A percentile compares a stretch with the other conserved stretches of the same genome.
These are phyloP conservation scores for Albula glossodonta DNA, from an alignment of 2,113 vertebrate genomes.

Conservation along the genomic window DNA sequence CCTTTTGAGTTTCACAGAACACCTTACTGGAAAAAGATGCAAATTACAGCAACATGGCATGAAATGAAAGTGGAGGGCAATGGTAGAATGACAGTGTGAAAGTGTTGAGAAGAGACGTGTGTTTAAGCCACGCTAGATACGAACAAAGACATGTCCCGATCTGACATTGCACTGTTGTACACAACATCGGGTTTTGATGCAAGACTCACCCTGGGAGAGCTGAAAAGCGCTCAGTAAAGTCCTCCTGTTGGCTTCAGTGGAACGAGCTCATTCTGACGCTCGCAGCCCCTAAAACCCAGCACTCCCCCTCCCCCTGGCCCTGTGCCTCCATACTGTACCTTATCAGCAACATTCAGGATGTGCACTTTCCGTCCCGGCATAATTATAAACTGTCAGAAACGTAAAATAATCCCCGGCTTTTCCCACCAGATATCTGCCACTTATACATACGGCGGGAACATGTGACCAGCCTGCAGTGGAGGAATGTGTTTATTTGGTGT, in stretches of 20 bases:
- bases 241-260: conserved; percentile 72
- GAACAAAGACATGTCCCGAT: too few relatives aligned
- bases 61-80: too few relatives aligned
- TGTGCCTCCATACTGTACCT: conserved; percentile 56
- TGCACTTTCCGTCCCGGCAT: conserved; percentile 64
- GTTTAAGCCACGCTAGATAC: too few relatives aligned
- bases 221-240: conserved; percentile 54
- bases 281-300: conserved; percentile 36
- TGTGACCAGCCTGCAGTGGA: neutral
- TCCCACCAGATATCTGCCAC: neutral
- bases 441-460: neutral
- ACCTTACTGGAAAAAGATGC: too few relatives aligned
- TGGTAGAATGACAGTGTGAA: too few relatives aligned
- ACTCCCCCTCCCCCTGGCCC: conserved; percentile 60
- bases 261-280: conserved; percentile 71
- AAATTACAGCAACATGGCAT: too few relatives aligned
- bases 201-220: too few relatives aligned
- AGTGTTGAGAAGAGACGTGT: too few relatives aligned
- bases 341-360: conserved; percentile 73
- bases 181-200: too few relatives aligned
- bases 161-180: too few relatives aligned
- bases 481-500: conserved; percentile 52
- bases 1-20: too few relatives aligned
- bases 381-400: conserved; percentile 53
- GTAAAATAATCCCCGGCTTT: neutral